A percentile compares a stretch with the other conserved stretches of the same genome.
phyloP scores from a whole-genome alignment of 1,140 invertebrate genomes.

The Linepithema humile region DNA sequence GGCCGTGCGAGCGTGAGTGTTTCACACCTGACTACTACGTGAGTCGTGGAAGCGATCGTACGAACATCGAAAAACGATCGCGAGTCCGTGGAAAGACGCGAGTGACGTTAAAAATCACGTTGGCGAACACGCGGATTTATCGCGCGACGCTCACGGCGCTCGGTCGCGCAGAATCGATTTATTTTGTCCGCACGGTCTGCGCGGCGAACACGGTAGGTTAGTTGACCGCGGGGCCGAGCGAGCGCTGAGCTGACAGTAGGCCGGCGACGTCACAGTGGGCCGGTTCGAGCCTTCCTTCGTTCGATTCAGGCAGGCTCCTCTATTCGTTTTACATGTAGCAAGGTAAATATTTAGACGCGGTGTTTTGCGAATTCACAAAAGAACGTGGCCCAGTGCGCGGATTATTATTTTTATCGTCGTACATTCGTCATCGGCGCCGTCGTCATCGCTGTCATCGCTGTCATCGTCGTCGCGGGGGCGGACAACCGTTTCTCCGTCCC shows the following conservation, averaged over 20 bases:
- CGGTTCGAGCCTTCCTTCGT: constrained; percentile 84
- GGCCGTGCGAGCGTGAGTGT: constrained; percentile 76
- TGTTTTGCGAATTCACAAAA: constrained; percentile 42
- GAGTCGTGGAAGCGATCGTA: constrained; percentile 68
- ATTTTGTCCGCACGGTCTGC: constrained; percentile 75
- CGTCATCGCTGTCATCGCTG: neutral
- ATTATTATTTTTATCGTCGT: neutral
- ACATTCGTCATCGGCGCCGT: neutral
- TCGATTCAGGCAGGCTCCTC: constrained; percentile 83
- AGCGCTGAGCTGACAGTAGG: constrained; percentile 85
- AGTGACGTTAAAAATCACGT: constrained; percentile 53
- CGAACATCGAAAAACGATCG: neutral
- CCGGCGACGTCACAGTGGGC: constrained; percentile 85
- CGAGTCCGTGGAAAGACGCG: neutral
- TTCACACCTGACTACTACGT: constrained; percentile 83
- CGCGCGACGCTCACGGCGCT: constrained; percentile 38
- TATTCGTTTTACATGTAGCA: constrained; percentile 86
- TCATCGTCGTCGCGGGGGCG: constrained; percentile 21
- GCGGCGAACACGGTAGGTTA: constrained; percentile 81
- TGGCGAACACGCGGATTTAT: constrained; percentile 59
- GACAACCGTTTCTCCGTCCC: constrained; percentile 18
- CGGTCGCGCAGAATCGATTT: constrained; percentile 63
- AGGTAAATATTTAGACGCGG: constrained; percentile 83
- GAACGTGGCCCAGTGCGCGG: constrained; percentile 62
- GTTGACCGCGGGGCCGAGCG: constrained; percentile 84